Base-by-base conservation (phyloP, 2,113 vertebrate species). In the Percina caprodes region DNA sequence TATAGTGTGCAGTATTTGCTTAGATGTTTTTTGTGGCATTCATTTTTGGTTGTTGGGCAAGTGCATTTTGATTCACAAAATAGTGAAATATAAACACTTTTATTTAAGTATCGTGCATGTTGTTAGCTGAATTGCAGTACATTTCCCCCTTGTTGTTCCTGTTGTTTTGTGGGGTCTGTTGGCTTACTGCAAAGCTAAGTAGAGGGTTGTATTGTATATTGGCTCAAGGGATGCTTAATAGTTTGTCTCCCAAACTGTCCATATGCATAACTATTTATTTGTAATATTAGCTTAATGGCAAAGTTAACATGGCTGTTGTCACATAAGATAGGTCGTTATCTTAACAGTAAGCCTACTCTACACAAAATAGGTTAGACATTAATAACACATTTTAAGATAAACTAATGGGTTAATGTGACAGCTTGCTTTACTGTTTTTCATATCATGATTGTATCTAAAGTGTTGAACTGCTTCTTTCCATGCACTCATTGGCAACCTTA, bases 381-480 rank as follows among this genome's bases (percentile, higher is more conserved):
- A 42, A 11, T 42, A 42, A 42, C 39, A 42, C 10, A 10, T 21
- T 9, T 61, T 30, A 21, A 1, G 52, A 49, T n/a, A 19, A 51
- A 61, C 35, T 24, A 54, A 5, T 24, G 30, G 45, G 18, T 66
- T 71, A 46, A 35, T 51, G 35, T 19, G 35, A n/a, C 46, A 6
- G 10, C 42, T 61, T 68, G 55, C 42, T 66, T 67, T 62, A 45
- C 77, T n/a, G 33, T 73, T 45, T 66, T 35, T 75, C 55, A 30
- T 82, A 82, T 82, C 70, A 71, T 88, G 72, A 88, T 82, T 79
- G 13, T 79, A 82, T 85, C 79, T 76, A 39, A 67, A 82, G 51
- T 69, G 69, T 69, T 45, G 62, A 71, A 61, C 73, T 65, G 52
- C 58, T 51, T 45, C 45, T 52, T 45, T 71, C 26, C 49, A 0